Evolutionary conservation across 1,140 invertebrate genomes (phyloP), one percentile per base, ranked within the genome.

Genomic region (Pissodes strobi): DNA sequence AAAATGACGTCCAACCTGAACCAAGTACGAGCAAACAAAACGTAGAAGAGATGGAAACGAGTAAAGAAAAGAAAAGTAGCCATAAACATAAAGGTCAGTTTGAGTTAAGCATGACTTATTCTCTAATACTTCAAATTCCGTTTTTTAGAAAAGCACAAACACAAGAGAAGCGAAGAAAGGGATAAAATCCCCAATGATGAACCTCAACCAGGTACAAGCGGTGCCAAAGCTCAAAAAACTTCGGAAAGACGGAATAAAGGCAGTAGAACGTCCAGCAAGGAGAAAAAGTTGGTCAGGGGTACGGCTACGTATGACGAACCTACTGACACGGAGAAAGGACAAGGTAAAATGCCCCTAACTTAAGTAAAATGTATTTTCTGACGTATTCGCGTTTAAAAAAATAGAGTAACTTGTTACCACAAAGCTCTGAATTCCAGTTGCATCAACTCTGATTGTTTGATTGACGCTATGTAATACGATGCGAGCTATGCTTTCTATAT

Each of bases 261-360:
- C 27, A 63, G 41, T 19, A 57, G 64, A 37, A 58, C 60, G 4
- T 61, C 62, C 1, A 69, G 68, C 37, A 66, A 65, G 27, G 68
- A 69, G 25, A 69, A 69, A 41, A 66, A 66, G 56, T 39, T 69
- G 6, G 52, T 61, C 1, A 56, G 64, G 30, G 62, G 46, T 19
- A 39, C 37, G 5, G 68, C 68, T 25, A 51, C 64, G 8, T 69
- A 49, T 51, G 68, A 69, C 15, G 68, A 69, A n/a, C 15, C 48
- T 39, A 19, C 46, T n/a, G 66, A 63, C 45, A 49, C 22, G 13
- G 39, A 22, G 10, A 1, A 43, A 58, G 21, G 45, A n/a, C 10
- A 67, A 67, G 43, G 34, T 21, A 22, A 37, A n/a, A 46, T n/a
- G n/a, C n/a, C n/a, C n/a, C n/a, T n/a, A n/a, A n/a, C n/a, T n/a